Conservation (phyloP, 2,113 vertebrate genomes). For the Sisor rabdophorus region DNA sequence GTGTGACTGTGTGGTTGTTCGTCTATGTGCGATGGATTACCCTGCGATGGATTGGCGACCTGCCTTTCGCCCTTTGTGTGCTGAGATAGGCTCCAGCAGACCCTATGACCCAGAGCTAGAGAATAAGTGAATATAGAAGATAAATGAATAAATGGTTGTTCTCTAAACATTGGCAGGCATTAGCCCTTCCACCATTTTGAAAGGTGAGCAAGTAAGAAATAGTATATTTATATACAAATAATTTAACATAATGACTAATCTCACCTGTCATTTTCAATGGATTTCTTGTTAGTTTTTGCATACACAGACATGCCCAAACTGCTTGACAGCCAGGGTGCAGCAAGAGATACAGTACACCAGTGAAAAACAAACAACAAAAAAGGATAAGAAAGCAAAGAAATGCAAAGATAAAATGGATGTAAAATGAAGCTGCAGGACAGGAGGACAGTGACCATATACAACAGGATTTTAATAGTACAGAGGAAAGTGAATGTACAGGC, state of each 20-base stretch:
- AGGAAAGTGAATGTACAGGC: background rate
- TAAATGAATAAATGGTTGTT: no score
- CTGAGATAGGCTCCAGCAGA: no score
- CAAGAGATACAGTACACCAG: slow-evolving; percentile 8
- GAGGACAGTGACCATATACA: background rate
- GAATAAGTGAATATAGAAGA: no score
- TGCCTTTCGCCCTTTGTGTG: no score
- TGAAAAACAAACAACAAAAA: slow-evolving; percentile 52
- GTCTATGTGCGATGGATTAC: no score
- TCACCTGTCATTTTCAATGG: slow-evolving; percentile 87
- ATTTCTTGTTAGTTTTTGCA: slow-evolving; percentile 83
- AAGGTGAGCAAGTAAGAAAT: background rate
- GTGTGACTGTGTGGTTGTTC: no score
- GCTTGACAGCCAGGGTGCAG: slow-evolving; percentile 77
- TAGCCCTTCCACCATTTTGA: background rate
- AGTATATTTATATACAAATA: background rate
- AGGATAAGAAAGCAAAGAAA: slow-evolving; percentile 54
- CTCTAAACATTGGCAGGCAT: background rate
- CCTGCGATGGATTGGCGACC: no score
- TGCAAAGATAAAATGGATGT: slow-evolving; percentile 45
- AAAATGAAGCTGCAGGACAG: slow-evolving; percentile 20
- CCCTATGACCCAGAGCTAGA: no score
- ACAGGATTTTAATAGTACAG: background rate
- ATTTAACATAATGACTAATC: slow-evolving; percentile 45
- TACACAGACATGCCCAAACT: slow-evolving; percentile 85